Evolutionary conservation across 2,113 vertebrate genomes (phyloP).

Genomic region (Cricetomys ansorgei): DNA sequence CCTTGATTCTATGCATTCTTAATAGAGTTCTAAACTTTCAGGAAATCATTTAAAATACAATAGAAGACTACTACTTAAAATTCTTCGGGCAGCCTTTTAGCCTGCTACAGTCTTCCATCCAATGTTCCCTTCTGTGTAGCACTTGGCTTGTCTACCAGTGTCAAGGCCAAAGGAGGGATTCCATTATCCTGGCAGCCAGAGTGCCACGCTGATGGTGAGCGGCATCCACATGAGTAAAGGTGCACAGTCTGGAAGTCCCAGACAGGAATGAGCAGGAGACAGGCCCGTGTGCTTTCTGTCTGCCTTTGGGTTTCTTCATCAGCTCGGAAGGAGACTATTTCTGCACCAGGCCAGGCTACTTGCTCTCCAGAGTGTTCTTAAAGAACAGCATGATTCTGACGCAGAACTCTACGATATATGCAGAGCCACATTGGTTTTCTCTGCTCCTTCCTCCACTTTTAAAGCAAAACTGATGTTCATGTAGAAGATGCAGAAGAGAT

Average conservation of each 20-base stretch:
- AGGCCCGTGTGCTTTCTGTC: background rate
- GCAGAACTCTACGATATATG: background rate
- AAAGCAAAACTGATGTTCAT: background rate
- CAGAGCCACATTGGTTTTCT: background rate
- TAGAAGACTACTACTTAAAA: slow-evolving; percentile 48
- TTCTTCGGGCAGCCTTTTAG: slow-evolving; percentile 57
- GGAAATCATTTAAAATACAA: slow-evolving; percentile 76
- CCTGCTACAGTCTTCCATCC: slow-evolving; percentile 53
- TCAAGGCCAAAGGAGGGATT: slow-evolving; percentile 71
- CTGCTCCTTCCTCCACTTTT: background rate
- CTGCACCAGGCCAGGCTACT: background rate
- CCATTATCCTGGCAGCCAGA: slow-evolving; percentile 44
- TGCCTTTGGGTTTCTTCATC: slow-evolving; percentile 17
- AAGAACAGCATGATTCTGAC: background rate
- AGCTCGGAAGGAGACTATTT: background rate
- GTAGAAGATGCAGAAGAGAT: background rate
- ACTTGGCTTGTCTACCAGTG: slow-evolving; percentile 68
- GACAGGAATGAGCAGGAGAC: background rate
- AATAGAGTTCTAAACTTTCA: slow-evolving; percentile 74
- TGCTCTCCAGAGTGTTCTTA: slow-evolving; percentile 41
- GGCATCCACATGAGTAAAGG: slow-evolving; percentile 47
- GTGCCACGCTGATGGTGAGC: slow-evolving; percentile 7
- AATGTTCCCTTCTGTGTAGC: slow-evolving; percentile 70
- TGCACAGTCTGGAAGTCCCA: background rate
- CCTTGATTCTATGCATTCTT: slow-evolving; percentile 58